Evolutionary conservation across 2,888 invertebrate genomes (phyloP), one percentile per base, ranked within the genome.

Genomic region (Mycalesis mineus): DNA sequence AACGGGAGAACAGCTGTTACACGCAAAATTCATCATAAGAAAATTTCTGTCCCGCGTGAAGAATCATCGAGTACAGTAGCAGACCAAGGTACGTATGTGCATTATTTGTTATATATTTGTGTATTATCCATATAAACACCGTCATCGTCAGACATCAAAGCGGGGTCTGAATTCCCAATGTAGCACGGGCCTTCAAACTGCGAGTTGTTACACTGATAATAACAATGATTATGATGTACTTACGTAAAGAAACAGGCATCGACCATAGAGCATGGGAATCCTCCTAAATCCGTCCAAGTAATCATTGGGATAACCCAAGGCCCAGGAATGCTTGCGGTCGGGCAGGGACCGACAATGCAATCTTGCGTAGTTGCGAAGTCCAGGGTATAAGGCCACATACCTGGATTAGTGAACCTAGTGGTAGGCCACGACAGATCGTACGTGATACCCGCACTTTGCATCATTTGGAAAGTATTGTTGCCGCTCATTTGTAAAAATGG

Each of bases 331-430:
- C 91, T 80, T 0, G 91, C 88, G 1, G 75, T 80, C 0, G 93
- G 93, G 68, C 94, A 94, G 0, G 88, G 87, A 0, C 79, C 82
- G 11, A 91, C 83, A 4, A 77, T 68, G 56, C 93, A 93, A 58
- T 91, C 91, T 71, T 93, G 92, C 7, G 64, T 85, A 0, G 91
- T 88, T 0, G 73, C 71, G 65, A 91, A 92, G 70, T 95, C 92
- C 55, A 94, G 73, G 1, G 94, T 94, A 75, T 94, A 95, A 0
- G 95, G 95, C 91, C 92, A 94, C 0, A 92, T 72, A 14, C 90
- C 91, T 31, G 89, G 88, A 49, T 82, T 65, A 0, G 74, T 70
- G 57, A 69, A 72, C 0, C 65, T 65, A 17, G 78, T 74, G 0
- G 92, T 91, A 0, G 92, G 88, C 92, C 94, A 92, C 1, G 92